phyloP scores from a whole-genome alignment of 2,113 vertebrate species.

The Rafetus swinhoei region DNA sequence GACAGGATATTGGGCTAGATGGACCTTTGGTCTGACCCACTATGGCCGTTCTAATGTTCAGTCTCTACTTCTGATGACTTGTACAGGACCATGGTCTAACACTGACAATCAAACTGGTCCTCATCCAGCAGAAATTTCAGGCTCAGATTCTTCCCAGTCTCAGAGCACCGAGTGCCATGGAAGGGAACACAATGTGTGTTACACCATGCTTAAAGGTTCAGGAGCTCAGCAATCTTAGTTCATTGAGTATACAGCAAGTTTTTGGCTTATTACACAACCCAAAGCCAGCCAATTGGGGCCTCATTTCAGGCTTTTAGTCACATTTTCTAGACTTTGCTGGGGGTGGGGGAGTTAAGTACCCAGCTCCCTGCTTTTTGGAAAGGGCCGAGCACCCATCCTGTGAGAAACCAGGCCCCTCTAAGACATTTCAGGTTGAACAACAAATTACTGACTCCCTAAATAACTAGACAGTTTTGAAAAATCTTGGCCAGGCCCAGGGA shows the following conservation, averaged over 20 bases:
- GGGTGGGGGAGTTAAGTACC: rapidly evolving
- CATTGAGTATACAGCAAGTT: not conserved
- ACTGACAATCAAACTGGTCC: not conserved
- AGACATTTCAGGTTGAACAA: not conserved
- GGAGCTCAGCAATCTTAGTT: not conserved
- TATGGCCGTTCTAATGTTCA: too few relatives aligned
- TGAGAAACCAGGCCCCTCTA: not conserved
- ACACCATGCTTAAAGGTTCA: not conserved
- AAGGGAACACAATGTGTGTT: not conserved
- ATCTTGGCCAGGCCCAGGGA: rapidly evolving
- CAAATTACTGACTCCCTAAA: not conserved
- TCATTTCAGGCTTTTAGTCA: not conserved
- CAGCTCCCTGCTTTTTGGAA: not conserved
- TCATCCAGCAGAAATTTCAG: not conserved
- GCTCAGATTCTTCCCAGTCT: not conserved
- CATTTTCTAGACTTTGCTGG: not conserved
- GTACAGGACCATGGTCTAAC: not conserved
- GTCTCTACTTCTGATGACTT: not conserved
- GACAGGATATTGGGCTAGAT: too few relatives aligned
- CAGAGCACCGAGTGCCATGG: not conserved
- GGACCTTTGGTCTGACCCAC: too few relatives aligned
- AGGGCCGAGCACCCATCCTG: not conserved
- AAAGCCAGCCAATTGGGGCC: rapidly evolving
- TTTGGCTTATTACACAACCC: not conserved
- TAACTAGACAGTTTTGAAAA: not conserved